A percentile compares a stretch with the other conserved stretches of the same genome.
These are phyloP conservation scores for Poecilia wingei DNA, from an alignment of 2,797 vertebrate species.

Conservation along the genomic window DNA sequence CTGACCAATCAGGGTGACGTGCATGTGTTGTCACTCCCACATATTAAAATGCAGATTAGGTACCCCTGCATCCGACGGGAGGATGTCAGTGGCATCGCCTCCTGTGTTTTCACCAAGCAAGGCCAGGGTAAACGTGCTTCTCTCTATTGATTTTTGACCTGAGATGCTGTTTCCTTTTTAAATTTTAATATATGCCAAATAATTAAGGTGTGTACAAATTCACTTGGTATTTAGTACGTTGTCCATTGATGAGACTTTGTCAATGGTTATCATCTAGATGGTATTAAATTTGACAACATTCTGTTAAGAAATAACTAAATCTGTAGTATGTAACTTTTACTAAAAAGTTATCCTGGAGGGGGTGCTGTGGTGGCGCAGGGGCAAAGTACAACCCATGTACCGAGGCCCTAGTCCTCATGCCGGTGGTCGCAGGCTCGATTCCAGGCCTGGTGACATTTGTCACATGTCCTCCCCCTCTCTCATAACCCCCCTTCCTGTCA, in stretches of 20 bases:
- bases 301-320: not conserved
- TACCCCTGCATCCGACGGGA: conserved; percentile 94
- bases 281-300: not conserved
- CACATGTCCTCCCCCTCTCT: no score
- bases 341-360: not conserved
- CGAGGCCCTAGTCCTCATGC: no score
- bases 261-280: not conserved
- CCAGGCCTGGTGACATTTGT: no score
- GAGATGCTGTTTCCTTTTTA: not conserved
- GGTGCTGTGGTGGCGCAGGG: no score
- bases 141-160: no score
- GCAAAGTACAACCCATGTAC: no score
- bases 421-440: no score
- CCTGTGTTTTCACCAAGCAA: conserved; percentile 95
- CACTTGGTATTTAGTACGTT: not conserved
- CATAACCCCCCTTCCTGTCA: no score
- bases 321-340: not conserved
- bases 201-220: not conserved
- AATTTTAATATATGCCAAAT: not conserved
- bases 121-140: conserved; percentile 75
- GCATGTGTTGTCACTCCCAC: conserved; percentile 92
- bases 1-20: conserved; percentile 96
- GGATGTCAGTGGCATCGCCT: conserved; percentile 97
- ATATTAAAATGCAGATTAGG: conserved; percentile 92
- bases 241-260: not conserved